These are phyloP conservation scores for Zaprionus inermis DNA, from an alignment of 1,140 invertebrate species.

Conservation along the genomic window DNA sequence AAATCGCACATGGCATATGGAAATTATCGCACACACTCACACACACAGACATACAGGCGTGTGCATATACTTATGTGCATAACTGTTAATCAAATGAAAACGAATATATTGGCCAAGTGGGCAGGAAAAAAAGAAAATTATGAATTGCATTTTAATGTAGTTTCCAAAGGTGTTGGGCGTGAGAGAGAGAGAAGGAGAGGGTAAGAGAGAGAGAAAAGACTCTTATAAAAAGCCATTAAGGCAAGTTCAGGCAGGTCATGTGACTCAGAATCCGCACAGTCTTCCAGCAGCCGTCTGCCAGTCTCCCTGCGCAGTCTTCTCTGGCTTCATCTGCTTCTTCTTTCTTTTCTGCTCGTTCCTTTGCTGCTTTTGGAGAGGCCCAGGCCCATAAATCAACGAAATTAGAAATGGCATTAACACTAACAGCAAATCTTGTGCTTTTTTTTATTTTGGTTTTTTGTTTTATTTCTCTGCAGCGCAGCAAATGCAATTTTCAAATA, in stretches of 20 bases:
- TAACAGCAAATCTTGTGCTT: slow-evolving; percentile 34
- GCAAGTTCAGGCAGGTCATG: slow-evolving; percentile 79
- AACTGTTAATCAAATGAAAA: slow-evolving; percentile 55
- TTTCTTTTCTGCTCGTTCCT: background rate
- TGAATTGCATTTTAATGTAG: slow-evolving; percentile 40
- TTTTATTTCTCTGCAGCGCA: slow-evolving; percentile 2
- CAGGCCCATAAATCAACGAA: slow-evolving; percentile 66
- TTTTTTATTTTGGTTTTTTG: background rate
- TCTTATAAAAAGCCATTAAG: slow-evolving; percentile 77
- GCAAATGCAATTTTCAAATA: slow-evolving; percentile 60
- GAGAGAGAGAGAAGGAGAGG: slow-evolving; percentile 3
- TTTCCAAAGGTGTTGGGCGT: slow-evolving; percentile 10
- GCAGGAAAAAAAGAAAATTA: background rate
- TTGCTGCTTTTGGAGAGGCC: background rate
- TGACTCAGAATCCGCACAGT: slow-evolving; percentile 53
- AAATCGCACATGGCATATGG: slow-evolving; percentile 31
- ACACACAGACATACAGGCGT: background rate
- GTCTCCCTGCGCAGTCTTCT: slow-evolving; percentile 10
- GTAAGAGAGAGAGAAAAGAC: slow-evolving; percentile 10
- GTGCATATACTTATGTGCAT: slow-evolving; percentile 27
- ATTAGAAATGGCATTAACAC: slow-evolving; percentile 66
- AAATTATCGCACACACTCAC: slow-evolving; percentile 15
- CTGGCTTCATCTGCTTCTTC: background rate
- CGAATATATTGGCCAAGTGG: slow-evolving; percentile 25
- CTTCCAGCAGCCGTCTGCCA: slow-evolving; percentile 20